Conservation (phyloP, 1,140 invertebrate genomes). For the Panagrolaimus sp. region DNA sequence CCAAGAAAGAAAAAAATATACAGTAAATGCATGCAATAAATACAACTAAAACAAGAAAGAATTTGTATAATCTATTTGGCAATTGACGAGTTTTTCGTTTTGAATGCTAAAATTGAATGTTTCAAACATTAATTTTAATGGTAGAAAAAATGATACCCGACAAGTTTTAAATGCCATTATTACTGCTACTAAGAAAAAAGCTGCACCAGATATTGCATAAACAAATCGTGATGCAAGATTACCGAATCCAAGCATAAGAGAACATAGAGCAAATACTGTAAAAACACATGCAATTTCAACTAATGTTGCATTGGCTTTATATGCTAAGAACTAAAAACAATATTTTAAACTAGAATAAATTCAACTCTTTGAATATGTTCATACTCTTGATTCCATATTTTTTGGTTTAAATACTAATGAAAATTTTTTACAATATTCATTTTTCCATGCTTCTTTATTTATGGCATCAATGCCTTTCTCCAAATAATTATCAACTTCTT, state of each 20-base stretch:
- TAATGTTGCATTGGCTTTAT: slow-evolving; percentile 42
- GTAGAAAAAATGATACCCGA: background rate
- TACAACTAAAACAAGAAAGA: slow-evolving; percentile 33
- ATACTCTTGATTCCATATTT: slow-evolving; percentile 37
- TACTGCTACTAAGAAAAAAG: background rate
- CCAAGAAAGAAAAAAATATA: slow-evolving; percentile 39
- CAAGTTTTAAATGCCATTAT: slow-evolving; percentile 10
- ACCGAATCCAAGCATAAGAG: slow-evolving; percentile 32
- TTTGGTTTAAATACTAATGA: slow-evolving; percentile 34
- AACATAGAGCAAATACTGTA: slow-evolving; percentile 31
- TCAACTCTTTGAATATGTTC: background rate
- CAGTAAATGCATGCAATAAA: slow-evolving; percentile 40
- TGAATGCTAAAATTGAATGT: background rate
- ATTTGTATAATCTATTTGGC: slow-evolving; percentile 34
- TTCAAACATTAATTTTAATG: background rate
- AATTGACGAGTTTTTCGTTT: slow-evolving; percentile 8
- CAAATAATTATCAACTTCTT: slow-evolving; percentile 46
- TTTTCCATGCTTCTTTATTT: slow-evolving; percentile 44
- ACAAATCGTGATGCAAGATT: slow-evolving; percentile 20
- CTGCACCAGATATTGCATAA: slow-evolving; percentile 6
- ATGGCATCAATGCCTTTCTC: slow-evolving; percentile 43
- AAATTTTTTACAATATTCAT: slow-evolving; percentile 32
- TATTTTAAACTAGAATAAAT: background rate
- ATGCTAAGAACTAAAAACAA: slow-evolving; percentile 46
- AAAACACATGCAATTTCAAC: slow-evolving; percentile 39